phyloP scores from a whole-genome alignment of 2,113 vertebrate species.

The Leptobrachium leishanense region DNA sequence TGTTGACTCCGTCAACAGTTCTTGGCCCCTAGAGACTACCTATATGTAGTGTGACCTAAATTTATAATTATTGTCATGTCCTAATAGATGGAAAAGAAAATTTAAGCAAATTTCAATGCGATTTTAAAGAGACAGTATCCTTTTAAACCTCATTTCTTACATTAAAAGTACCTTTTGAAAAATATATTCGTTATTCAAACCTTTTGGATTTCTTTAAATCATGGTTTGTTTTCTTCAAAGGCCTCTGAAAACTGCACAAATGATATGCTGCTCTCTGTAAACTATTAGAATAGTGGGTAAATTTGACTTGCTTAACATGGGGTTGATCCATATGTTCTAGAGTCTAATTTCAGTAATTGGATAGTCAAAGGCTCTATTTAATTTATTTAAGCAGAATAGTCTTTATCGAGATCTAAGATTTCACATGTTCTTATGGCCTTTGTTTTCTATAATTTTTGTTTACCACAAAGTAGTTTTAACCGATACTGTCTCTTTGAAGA shows the following conservation, averaged over 20 bases:
- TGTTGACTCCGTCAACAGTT: conserved; percentile 73
- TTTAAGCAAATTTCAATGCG: conserved; percentile 61
- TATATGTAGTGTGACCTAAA: conserved; percentile 92
- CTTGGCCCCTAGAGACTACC: conserved; percentile 84
- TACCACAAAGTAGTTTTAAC: conserved; percentile 51
- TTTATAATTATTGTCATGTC: conserved; percentile 95
- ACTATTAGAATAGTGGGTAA: conserved; percentile 84
- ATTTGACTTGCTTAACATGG: conserved; percentile 74
- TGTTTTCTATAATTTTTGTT: conserved; percentile 35
- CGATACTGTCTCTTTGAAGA: conserved; percentile 97
- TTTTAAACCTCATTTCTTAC: conserved; percentile 71
- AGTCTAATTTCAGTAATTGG: conserved; percentile 72
- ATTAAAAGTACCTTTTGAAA: conserved; percentile 74
- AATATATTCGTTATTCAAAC: conserved; percentile 79
- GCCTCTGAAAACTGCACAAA: conserved; percentile 85
- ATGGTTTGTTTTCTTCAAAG: conserved; percentile 83
- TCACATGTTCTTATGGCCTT: conserved; percentile 75
- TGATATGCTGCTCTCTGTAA: conserved; percentile 87
- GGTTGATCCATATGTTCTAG: conserved; percentile 79
- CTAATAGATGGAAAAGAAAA: conserved; percentile 86
- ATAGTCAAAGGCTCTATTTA: conserved; percentile 74
- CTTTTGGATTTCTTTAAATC: conserved; percentile 82
- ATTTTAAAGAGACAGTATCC: conserved; percentile 87
- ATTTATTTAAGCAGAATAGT: conserved; percentile 81
- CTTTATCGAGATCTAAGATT: conserved; percentile 68